Evolutionary conservation across 2,797 vertebrate species (phyloP).

Genomic region (Craterocephalus amniculus): DNA sequence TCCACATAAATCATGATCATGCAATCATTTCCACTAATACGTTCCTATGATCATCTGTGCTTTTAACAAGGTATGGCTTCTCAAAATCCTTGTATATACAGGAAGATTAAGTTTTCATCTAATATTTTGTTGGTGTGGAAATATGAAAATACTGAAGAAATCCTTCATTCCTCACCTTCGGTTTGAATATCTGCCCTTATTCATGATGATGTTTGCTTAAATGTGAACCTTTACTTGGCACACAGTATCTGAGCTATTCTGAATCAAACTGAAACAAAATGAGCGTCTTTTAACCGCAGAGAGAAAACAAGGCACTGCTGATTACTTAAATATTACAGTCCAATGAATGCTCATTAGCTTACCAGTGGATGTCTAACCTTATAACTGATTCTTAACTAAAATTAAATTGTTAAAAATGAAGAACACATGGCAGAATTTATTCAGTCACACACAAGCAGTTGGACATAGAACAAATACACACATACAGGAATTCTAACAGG

Average conservation of each 20-base stretch:
- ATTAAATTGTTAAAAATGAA: not conserved
- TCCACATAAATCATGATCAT: not conserved
- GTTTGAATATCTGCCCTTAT: not conserved
- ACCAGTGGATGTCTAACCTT: not conserved
- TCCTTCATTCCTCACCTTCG: not conserved
- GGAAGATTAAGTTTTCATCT: not conserved
- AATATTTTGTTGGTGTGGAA: not conserved
- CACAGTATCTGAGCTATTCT: not conserved
- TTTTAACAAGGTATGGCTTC: not conserved
- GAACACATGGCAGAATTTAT: not conserved
- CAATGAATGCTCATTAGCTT: not conserved
- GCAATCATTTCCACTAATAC: not conserved
- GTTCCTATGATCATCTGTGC: not conserved
- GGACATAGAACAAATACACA: not conserved
- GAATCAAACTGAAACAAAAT: not conserved
- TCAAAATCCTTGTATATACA: not conserved
- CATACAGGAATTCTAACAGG: constrained; percentile 14
- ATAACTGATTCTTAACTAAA: not conserved
- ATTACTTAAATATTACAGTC: not conserved
- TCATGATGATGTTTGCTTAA: not conserved
- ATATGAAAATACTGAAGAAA: not conserved
- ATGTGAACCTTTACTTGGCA: not conserved
- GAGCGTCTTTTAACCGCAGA: not conserved
- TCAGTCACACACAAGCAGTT: not conserved
- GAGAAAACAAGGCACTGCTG: not conserved